Evolutionary conservation across 2,797 vertebrate species (phyloP).

Genomic region (Melanotaenia nigrans): DNA sequence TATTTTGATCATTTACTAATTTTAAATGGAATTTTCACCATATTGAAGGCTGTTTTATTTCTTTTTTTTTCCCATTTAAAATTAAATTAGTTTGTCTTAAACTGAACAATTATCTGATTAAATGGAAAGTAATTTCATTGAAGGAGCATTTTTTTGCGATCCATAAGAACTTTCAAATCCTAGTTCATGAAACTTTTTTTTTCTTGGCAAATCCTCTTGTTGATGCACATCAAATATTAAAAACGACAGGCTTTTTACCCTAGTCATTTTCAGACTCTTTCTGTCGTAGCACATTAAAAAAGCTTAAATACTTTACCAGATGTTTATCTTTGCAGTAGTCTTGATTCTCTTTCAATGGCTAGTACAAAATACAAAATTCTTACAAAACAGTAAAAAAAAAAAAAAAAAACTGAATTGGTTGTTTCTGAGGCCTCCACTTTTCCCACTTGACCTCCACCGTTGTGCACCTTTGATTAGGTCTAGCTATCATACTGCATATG

Average conservation of each 20-base stretch:
- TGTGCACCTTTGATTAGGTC: slow-evolving; percentile 49
- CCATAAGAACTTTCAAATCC: neutral
- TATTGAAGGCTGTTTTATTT: neutral
- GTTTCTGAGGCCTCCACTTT: slow-evolving; percentile 26
- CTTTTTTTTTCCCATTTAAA: neutral
- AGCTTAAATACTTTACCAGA: slow-evolving; percentile 11
- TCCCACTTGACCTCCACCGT: slow-evolving; percentile 32
- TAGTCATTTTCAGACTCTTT: slow-evolving; percentile 3
- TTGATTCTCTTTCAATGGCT: neutral
- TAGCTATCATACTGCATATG: slow-evolving; percentile 69
- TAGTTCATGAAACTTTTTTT: neutral
- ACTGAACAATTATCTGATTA: slow-evolving; percentile 1
- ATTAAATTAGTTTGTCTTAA: neutral
- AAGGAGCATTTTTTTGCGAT: neutral
- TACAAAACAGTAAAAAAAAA: too few relatives aligned
- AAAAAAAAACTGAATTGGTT: slow-evolving; percentile 11
- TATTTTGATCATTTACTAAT: neutral
- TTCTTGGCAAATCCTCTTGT: neutral
- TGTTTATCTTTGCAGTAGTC: slow-evolving; percentile 8
- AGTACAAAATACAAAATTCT: neutral
- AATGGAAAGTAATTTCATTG: neutral
- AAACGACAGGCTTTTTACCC: neutral
- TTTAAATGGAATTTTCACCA: neutral
- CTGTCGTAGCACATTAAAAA: slow-evolving; percentile 1
- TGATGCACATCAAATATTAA: neutral